Evolutionary conservation across 1,140 invertebrate genomes (phyloP), one percentile per base, ranked within the genome.

Genomic region (Lineus longissimus): DNA sequence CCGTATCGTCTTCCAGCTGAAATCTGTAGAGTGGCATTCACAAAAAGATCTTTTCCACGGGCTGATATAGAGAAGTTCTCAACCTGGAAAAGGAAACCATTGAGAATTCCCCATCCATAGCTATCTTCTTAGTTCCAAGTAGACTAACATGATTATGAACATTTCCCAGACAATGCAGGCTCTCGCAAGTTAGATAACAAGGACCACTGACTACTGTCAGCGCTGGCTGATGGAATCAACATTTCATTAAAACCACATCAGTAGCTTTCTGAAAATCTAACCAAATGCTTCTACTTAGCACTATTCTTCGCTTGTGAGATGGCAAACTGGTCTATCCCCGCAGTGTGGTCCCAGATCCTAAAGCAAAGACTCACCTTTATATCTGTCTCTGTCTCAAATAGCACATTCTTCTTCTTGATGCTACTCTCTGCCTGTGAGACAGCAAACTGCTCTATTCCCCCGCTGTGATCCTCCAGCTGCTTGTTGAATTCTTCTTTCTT

Each of bases 41-140:
- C 90, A 81, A 99, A 99, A 22, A 99, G 83, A 79, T 98, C 94
- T 74, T 98, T 97, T 40, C 97, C 97, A 80, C 94, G 93, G 0
- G 97, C 97, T 25, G 93, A 89, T 66, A 99, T 99, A 61, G 93
- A 96, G 77, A 99, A 99, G 81, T 96, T 97, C 76, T 99, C 97
- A 25, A 88, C 84, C 84, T 86, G 69, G 27, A 76, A 70, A 54
- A 71, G 33, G 58, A 61, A 59, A 45, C 4, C 56, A 19, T 51
- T 30, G 33, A n/a, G 19, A 43, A 65, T 54, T 54, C 54, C 9
- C 17, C n/a, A 7, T 23, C 9, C 19, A 55, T 13, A n/a, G 11
- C 36, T 22, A 65, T 13, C 60, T 9, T 13, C 11, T 59, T 17
- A n/a, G 9, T 11, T 29, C 22, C 54, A 63, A 65, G 22, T 7